These are phyloP conservation scores for Hydractinia echinata DNA, from an alignment of 30 jellyfish, hydroid and myxozoan genomes.

Conservation along the genomic window DNA sequence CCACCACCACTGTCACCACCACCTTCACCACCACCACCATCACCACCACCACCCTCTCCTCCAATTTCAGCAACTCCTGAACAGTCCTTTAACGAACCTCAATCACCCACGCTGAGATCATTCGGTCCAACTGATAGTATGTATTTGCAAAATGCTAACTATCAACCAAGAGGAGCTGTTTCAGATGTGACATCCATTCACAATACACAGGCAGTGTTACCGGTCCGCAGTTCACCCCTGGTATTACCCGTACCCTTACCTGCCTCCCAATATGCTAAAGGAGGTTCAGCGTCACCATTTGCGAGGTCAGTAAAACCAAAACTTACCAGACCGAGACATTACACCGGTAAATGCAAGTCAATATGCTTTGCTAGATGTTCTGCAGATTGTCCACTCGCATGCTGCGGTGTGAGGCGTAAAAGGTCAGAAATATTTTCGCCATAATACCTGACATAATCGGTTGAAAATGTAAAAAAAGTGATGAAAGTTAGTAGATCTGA, in stretches of 20 bases:
- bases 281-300: neutral
- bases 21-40: conserved; percentile 30
- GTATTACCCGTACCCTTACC: neutral
- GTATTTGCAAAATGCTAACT: neutral
- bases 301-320: neutral
- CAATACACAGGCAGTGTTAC: no score
- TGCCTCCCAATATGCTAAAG: neutral
- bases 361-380: conserved; percentile 22
- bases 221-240: neutral
- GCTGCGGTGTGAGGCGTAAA: conserved; percentile 21
- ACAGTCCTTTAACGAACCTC: no score
- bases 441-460: no score
- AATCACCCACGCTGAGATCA: neutral
- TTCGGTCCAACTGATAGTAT: neutral
- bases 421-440: neutral
- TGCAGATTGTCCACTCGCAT: conserved; percentile 33
- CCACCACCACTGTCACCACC: neutral
- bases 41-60: conserved; percentile 11
- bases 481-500: no score
- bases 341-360: conserved; percentile 18
- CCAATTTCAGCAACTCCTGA: conserved; percentile 1
- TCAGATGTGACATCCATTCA: neutral
- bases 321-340: neutral
- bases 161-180: neutral
- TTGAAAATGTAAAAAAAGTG: no score